Base-by-base conservation (phyloP, 2,888 invertebrate genomes). In the Sesia apiformis region DNA sequence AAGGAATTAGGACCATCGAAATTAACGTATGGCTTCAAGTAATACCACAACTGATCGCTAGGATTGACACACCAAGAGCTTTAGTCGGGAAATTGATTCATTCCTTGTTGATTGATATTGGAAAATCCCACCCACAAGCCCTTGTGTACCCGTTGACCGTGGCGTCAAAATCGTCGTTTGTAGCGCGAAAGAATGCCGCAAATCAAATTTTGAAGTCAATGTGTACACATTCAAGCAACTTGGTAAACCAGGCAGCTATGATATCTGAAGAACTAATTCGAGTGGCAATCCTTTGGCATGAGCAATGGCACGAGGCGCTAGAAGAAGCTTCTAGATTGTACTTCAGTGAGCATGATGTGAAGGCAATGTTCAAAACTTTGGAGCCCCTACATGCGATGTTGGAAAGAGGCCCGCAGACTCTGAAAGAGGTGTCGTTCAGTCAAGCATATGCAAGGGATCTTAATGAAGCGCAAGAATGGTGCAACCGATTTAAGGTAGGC, bases 1-100 rank as follows among this genome's bases (percentile, higher is more conserved):
- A 97, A 65, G 98, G 98, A 1, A 95, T 99, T 62, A 93, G 96
- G 64, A 92, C 95, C 2, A 98, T 99, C 49, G 97, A 98, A 74
- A 97, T 99, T 58, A 98, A 98, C 71, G 99, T 98, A 3, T 99
- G 99, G 99, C 91, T 99, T 5, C 99, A 99, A 91, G 98, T 99
- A 0, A 98, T 99, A 64, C 99, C 99, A 0, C 99, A 99, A 78
- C 89, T 99, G 40, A 99, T 99, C 62, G 99, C 99, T 0, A 92
- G 99, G 54, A 98, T 99, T 59, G 99, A 99, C 74, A 98, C 98
- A 0, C 96, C 96, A 0, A 91, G 97, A 42, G 93, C 94, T 54
- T 84, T 97, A 54, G 98, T 99, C 0, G 96, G 96, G 0, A 94
- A 96, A 59, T 89, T 98, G 50, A 98, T 99, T 58, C 97, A 98